Conservation (phyloP, 1,140 invertebrate genomes). For the Micrasema minimum region DNA sequence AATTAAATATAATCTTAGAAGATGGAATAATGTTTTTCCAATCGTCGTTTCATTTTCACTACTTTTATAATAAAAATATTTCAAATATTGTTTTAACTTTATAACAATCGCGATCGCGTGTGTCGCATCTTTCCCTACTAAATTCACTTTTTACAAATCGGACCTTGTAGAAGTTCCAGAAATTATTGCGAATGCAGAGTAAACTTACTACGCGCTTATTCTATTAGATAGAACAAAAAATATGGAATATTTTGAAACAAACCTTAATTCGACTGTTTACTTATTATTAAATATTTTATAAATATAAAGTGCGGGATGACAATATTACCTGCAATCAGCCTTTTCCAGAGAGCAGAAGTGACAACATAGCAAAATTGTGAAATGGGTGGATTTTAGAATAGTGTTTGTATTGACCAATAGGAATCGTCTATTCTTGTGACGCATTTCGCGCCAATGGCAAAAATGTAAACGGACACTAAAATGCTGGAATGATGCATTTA, state of each 20-base stretch:
- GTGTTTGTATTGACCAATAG: conserved; percentile 36
- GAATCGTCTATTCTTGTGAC: conserved; percentile 15
- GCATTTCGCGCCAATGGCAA: conserved; percentile 44
- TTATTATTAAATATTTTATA: conserved; percentile 36
- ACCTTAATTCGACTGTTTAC: conserved; percentile 14
- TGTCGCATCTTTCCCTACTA: conserved; percentile 39
- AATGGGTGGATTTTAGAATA: conserved; percentile 43
- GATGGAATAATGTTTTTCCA: conserved; percentile 1
- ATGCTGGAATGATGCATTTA: not conserved
- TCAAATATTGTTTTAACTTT: conserved; percentile 42
- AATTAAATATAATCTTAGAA: conserved; percentile 19
- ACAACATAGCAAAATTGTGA: conserved; percentile 45
- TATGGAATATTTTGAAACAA: conserved; percentile 4
- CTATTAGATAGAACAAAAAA: conserved; percentile 13
- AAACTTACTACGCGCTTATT: conserved; percentile 25
- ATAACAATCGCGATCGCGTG: conserved; percentile 43
- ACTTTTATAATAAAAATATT: conserved; percentile 30
- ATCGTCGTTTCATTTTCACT: not conserved
- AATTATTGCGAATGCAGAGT: conserved; percentile 39
- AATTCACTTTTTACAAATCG: conserved; percentile 38
- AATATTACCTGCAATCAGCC: conserved; percentile 44
- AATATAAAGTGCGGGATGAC: conserved; percentile 42
- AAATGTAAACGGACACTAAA: conserved; percentile 34
- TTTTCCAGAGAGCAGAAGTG: conserved; percentile 36
- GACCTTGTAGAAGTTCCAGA: conserved; percentile 38